Conservation (phyloP, 1,140 invertebrate genomes). For the Panagrolaimus sp. region DNA sequence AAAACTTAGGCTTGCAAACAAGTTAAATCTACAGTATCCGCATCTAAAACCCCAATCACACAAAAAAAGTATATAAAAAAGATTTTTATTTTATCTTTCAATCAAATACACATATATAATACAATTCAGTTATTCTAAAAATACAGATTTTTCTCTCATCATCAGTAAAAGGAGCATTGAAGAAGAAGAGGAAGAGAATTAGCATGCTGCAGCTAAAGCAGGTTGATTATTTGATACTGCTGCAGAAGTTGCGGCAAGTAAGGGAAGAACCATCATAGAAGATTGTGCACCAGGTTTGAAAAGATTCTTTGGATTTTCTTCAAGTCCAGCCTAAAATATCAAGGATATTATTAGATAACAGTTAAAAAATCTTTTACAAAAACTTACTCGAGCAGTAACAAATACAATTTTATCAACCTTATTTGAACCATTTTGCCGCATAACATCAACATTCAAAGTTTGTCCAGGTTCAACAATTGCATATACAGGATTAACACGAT, state of each 20-base stretch:
- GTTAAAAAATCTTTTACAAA: not conserved
- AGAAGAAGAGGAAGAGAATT: too few species aligned
- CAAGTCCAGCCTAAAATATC: not conserved
- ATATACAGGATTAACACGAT: constrained; percentile 33
- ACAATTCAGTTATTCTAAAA: too few species aligned
- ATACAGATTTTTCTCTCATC: too few species aligned
- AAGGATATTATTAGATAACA: not conserved
- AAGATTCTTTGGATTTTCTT: constrained; percentile 14
- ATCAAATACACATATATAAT: too few species aligned
- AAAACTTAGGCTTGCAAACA: too few species aligned
- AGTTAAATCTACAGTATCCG: too few species aligned
- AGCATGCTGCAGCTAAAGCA: not conserved
- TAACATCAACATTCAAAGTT: constrained; percentile 32
- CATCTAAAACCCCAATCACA: too few species aligned
- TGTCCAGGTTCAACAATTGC: constrained; percentile 21
- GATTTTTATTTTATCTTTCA: too few species aligned
- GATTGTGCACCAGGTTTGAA: constrained; percentile 4
- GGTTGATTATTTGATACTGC: not conserved
- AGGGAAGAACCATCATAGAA: constrained; percentile 4
- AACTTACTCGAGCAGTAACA: constrained; percentile 37
- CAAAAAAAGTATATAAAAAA: too few species aligned
- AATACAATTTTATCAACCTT: constrained; percentile 46
- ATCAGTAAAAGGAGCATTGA: too few species aligned
- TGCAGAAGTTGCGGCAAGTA: not conserved
- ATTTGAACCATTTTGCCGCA: constrained; percentile 40